Evolutionary conservation across 1,140 invertebrate genomes (phyloP).

Genomic region (Drosophila sulfurigaster): DNA sequence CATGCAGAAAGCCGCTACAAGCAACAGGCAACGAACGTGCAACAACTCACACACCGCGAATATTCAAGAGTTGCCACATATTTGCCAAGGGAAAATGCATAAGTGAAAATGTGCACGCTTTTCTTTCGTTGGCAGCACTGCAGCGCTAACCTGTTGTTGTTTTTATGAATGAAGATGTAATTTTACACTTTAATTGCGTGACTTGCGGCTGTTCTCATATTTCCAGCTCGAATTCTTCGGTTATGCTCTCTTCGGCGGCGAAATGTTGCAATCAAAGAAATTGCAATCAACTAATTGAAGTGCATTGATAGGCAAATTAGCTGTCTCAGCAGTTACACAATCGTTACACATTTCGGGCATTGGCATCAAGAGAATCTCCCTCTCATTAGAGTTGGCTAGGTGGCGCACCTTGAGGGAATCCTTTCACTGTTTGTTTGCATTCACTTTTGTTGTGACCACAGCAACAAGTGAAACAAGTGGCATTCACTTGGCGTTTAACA

Average conservation of each 20-base stretch:
- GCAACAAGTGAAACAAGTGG: background rate
- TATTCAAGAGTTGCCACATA: constrained; percentile 59
- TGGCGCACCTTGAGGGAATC: constrained; percentile 48
- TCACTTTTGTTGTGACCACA: constrained; percentile 22
- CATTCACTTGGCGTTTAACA: constrained; percentile 58
- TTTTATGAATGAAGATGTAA: constrained; percentile 76
- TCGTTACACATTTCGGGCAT: background rate
- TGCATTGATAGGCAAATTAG: constrained; percentile 72
- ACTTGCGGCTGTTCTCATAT: constrained; percentile 66
- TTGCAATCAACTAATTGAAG: constrained; percentile 55
- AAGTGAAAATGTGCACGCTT: constrained; percentile 76
- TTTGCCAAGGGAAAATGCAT: constrained; percentile 55
- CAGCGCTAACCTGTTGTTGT: constrained; percentile 43
- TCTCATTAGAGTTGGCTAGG: constrained; percentile 1
- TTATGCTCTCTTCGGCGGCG: background rate
- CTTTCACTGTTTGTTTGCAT: constrained; percentile 32
- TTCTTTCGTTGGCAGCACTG: constrained; percentile 48
- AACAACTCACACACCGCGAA: background rate
- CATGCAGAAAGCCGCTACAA: background rate
- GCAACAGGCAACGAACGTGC: background rate
- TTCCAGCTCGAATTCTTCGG: constrained; percentile 33
- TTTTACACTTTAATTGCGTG: constrained; percentile 79
- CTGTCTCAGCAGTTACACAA: constrained; percentile 57
- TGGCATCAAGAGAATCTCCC: background rate
- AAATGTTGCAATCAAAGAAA: constrained; percentile 51